A percentile compares a stretch with the other conserved stretches of the same genome.
phyloP scores from a whole-genome alignment of 2,113 vertebrate genomes.

The Pseudorectes ferrugineus region DNA sequence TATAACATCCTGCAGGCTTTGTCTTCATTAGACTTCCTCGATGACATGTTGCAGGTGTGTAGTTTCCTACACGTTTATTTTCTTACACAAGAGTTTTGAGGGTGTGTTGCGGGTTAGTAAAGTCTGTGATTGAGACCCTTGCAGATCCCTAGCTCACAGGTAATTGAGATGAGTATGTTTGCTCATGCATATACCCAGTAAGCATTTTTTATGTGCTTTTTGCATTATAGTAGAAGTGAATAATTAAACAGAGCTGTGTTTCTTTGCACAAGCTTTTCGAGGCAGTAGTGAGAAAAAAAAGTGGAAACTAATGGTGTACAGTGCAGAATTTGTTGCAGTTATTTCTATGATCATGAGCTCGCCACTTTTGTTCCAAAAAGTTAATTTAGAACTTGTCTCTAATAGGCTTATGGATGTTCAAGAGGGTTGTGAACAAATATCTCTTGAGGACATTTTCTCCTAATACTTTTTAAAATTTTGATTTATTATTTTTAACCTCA shows the following conservation, averaged over 20 bases:
- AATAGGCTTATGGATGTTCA: background rate
- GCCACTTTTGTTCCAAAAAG: background rate
- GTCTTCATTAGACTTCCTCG: background rate
- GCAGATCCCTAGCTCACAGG: background rate
- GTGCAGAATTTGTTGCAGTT: background rate
- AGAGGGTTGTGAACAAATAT: background rate
- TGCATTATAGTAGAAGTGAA: background rate
- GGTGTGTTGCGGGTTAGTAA: rapidly evolving
- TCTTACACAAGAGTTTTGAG: background rate
- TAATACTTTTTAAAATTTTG: background rate
- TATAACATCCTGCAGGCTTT: background rate
- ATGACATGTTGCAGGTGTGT: background rate
- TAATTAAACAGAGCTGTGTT: background rate
- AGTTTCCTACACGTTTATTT: background rate
- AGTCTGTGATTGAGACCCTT: background rate
- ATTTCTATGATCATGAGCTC: background rate
- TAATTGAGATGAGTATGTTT: background rate
- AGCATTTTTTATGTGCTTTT: background rate
- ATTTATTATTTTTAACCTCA: background rate
- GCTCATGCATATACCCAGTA: rapidly evolving
- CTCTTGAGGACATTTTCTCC: background rate
- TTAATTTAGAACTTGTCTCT: background rate
- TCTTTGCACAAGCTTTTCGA: background rate
- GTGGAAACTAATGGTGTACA: background rate
- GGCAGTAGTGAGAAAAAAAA: background rate